Evolutionary conservation across 2,888 invertebrate species (phyloP), one percentile per base, ranked within the genome.

Genomic region (Diarsia mendica): DNA sequence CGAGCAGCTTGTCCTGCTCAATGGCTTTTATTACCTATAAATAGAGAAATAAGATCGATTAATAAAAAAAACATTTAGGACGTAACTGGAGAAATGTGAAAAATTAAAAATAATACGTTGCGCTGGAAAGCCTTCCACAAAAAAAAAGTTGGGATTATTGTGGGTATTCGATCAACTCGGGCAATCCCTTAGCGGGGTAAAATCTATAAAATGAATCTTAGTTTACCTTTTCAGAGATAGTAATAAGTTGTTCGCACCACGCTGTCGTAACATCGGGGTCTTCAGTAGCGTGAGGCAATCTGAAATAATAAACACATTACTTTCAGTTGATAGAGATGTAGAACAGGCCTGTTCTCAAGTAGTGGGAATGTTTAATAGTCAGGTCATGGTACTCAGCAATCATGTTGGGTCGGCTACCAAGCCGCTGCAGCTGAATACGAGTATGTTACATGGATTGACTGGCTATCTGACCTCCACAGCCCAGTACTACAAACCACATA

Each of bases 1-100:
- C 98, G 48, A 99, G 96, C 81, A 99, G 93, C 84, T 98, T 97
- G 33, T 98, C 98, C 85, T 98, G 97, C 91, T 99, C 98, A 39
- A 99, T 97, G 80, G 97, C 97, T 75, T 94, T 94, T 76, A 95
- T 92, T 2, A 95, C 94, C 95, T 95, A 86, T 0, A 74, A 82
- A 80, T 9, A 63, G 58, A 74, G 23, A 51, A 61, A 51, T 44
- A 70, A 5, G 48, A 23, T 46, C 10, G 0, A 58, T 6, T 28
- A 8, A 33, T 33, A n/a, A 44, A 33, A 44, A 1, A 10, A 11
- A 9, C 10, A 28, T 15, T 55, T 13, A 55, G 28, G 1, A 58
- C 18, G 9, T 9, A 28, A n/a, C 9, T 18, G 28, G 9, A 18
- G 9, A 60, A 18, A 60, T 28, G 8, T 39, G 39, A 39, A 39